Conservation (phyloP, 2,888 invertebrate genomes). For the Willowsia nigromaculata region DNA sequence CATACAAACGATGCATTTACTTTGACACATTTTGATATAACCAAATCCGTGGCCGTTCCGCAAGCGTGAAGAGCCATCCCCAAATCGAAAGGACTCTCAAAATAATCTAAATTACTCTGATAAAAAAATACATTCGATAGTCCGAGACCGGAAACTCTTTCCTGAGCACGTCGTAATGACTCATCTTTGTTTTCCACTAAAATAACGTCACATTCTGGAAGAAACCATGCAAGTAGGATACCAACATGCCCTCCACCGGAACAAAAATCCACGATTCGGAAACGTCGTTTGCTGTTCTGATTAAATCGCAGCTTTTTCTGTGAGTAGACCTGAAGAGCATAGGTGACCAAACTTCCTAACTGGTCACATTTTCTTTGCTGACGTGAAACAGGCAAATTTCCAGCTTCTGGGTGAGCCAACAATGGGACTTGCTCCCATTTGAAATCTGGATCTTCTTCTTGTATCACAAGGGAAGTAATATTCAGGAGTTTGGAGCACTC, state of each 20-base stretch:
- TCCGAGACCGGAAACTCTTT: conserved; percentile 85
- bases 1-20: conserved; percentile 90
- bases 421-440: conserved; percentile 88
- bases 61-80: conserved; percentile 96
- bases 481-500: conserved; percentile 79
- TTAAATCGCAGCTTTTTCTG: conserved; percentile 37
- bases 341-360: conserved; percentile 89
- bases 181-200: conserved; percentile 95
- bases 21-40: conserved; percentile 89
- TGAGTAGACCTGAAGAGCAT: conserved; percentile 86
- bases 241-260: conserved; percentile 97
- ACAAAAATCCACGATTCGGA: conserved; percentile 94
- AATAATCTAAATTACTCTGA: conserved; percentile 95
- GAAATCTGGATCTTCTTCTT: conserved; percentile 74
- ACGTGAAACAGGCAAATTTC: conserved; percentile 88
- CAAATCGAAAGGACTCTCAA: conserved; percentile 87
- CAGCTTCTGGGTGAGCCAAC: conserved; percentile 88
- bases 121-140: conserved; percentile 88
- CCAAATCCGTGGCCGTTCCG: conserved; percentile 96
- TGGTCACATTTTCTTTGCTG: conserved; percentile 91
- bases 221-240: conserved; percentile 88
- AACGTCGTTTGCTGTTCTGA: conserved; percentile 76
- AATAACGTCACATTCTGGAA: conserved; percentile 89
- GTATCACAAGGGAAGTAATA: conserved; percentile 37
- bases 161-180: conserved; percentile 88